These are phyloP conservation scores for Cyanoderma ruficeps DNA, from an alignment of 2,113 vertebrate genomes.

Conservation along the genomic window DNA sequence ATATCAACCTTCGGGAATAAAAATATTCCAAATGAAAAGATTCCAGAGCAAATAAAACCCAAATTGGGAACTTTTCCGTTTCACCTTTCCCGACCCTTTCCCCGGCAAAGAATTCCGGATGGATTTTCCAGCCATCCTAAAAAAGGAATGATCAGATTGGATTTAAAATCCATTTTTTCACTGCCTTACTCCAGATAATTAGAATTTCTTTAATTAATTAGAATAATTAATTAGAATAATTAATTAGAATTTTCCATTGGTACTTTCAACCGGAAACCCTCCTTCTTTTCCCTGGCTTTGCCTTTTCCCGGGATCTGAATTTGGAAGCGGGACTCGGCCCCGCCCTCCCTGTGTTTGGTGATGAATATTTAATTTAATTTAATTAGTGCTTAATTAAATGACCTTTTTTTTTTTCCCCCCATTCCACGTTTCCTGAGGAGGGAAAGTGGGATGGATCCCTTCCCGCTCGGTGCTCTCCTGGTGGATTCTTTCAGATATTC, in stretches of 20 bases:
- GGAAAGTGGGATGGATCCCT: neutral
- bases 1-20: neutral
- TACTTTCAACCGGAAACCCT: fast-evolving
- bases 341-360: neutral
- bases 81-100: fast-evolving
- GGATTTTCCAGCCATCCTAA: neutral
- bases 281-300: neutral
- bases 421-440: neutral
- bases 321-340: neutral
- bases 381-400: neutral
- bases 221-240: neutral
- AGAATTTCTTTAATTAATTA: fast-evolving
- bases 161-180: neutral
- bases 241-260: neutral
- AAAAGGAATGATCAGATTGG: fast-evolving
- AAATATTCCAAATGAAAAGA: neutral
- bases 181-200: neutral
- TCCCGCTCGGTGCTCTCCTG: neutral
- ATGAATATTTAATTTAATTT: neutral
- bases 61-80: fast-evolving
- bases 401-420: neutral
- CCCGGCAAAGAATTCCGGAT: fast-evolving
- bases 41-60: neutral
- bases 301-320: neutral
- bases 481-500: neutral